Conservation (phyloP, 2,797 vertebrate genomes). For the Amphiprion clarkii region DNA sequence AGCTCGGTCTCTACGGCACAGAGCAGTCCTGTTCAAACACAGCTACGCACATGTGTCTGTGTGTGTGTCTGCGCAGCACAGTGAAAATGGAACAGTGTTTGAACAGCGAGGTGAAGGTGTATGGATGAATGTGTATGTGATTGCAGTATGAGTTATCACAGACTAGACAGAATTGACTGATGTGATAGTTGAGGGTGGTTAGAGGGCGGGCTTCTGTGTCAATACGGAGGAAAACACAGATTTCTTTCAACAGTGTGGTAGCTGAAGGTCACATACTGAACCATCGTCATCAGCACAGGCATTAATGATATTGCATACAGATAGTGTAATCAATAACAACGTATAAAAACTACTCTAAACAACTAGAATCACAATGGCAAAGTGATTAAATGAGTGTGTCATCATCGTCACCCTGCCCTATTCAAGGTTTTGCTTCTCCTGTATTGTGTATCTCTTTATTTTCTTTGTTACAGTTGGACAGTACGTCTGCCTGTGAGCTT, state of each 20-base stretch:
- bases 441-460: conserved; percentile 31
- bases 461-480: conserved; percentile 49
- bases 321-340: conserved; percentile 29
- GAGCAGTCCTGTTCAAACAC: conserved; percentile 83
- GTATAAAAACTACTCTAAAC: conserved; percentile 22
- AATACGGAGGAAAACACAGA: conserved; percentile 65
- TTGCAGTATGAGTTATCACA: conserved; percentile 81
- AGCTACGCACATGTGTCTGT: conserved; percentile 41
- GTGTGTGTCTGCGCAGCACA: conserved; percentile 39
- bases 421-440: conserved; percentile 12
- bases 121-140: conserved; percentile 79
- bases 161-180: conserved; percentile 81
- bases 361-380: conserved; percentile 14
- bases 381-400: conserved; percentile 28
- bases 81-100: conserved; percentile 77
- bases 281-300: conserved; percentile 13
- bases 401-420: conserved; percentile 12
- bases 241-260: conserved; percentile 45
- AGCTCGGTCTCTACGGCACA: conserved; percentile 72
- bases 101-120: conserved; percentile 77
- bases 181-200: conserved; percentile 68
- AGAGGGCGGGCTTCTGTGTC: conserved; percentile 76
- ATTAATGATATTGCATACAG: conserved; percentile 18
- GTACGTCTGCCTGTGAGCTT: conserved; percentile 45
- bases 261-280: conserved; percentile 64